These are phyloP conservation scores for Panagrolaimus sp. DNA, from an alignment of 1,140 invertebrate species.

Conservation along the genomic window DNA sequence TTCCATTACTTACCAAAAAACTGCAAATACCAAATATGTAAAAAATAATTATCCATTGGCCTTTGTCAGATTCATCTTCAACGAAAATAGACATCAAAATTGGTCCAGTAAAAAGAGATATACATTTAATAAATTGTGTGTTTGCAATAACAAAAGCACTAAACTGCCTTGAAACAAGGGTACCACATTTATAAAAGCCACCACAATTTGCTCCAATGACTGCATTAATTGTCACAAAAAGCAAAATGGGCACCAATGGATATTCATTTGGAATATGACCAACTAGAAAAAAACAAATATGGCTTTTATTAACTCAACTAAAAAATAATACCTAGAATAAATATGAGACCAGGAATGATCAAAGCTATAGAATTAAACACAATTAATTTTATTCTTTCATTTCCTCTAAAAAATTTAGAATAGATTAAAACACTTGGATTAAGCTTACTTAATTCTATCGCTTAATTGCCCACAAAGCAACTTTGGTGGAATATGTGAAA, in stretches of 20 bases:
- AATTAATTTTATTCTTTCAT: constrained; percentile 36
- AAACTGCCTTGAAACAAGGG: constrained; percentile 40
- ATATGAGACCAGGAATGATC: constrained; percentile 35
- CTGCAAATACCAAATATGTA: constrained; percentile 20
- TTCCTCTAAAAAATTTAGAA: background rate
- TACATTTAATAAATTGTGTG: constrained; percentile 27
- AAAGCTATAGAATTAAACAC: constrained; percentile 48
- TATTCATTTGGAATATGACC: constrained; percentile 41
- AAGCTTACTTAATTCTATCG: constrained; percentile 12
- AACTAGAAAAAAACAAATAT: too few species aligned
- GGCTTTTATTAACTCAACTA: too few species aligned
- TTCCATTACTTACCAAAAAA: constrained; percentile 18
- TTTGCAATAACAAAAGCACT: constrained; percentile 24
- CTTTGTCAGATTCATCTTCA: constrained; percentile 8
- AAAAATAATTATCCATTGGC: constrained; percentile 25
- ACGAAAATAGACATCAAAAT: constrained; percentile 22
- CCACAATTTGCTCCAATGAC: constrained; percentile 39
- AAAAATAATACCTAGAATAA: too few species aligned
- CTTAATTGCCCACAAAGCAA: constrained; percentile 10
- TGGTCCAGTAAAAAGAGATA: constrained; percentile 20
- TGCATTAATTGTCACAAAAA: constrained; percentile 36
- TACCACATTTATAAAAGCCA: constrained; percentile 49
- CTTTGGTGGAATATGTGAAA: constrained; percentile 16
- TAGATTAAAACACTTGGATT: constrained; percentile 14
- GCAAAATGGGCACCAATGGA: constrained; percentile 20